Percentiles rank a stretch among this genome's conserved stretches.
phyloP scores from a whole-genome alignment of 2,113 vertebrate species.

The Alligator sinensis region DNA sequence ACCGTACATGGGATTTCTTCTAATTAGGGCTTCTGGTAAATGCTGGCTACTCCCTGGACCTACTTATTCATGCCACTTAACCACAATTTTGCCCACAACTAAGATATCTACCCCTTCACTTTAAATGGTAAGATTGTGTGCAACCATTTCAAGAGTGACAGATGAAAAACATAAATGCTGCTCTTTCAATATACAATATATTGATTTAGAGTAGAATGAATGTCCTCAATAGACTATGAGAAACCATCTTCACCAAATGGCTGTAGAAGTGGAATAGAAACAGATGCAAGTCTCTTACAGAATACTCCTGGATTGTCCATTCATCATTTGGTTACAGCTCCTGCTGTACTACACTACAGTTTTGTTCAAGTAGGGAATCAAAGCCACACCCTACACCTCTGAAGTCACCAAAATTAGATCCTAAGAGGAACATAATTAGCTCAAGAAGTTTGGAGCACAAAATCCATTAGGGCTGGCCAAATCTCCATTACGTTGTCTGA shows the following conservation, averaged over 20 bases:
- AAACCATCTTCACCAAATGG: conserved; percentile 1
- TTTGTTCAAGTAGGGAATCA: background rate
- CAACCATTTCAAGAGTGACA: conserved; percentile 52
- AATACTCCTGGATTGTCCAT: background rate
- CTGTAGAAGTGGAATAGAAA: background rate
- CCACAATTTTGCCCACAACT: conserved; percentile 39
- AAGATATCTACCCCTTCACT: conserved; percentile 58
- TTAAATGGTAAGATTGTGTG: conserved; percentile 53
- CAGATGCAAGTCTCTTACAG: background rate
- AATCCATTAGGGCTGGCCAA: background rate
- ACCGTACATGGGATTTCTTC: conserved; percentile 67
- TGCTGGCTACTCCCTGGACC: conserved; percentile 45
- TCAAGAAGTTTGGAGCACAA: background rate
- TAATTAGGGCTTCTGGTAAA: conserved; percentile 73
- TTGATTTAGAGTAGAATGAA: conserved; percentile 21
- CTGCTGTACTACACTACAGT: background rate
- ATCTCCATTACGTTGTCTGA: background rate
- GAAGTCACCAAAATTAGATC: background rate
- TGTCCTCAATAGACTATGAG: conserved; percentile 1
- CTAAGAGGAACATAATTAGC: background rate
- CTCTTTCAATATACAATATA: conserved; percentile 2
- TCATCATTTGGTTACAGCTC: background rate
- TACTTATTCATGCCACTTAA: conserved; percentile 55
- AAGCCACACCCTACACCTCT: background rate
- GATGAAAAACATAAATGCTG: conserved; percentile 12